Percentiles rank a stretch among this genome's conserved stretches.
Evolutionary conservation across 2,797 vertebrate genomes (phyloP).

Genomic region (Huso huso): DNA sequence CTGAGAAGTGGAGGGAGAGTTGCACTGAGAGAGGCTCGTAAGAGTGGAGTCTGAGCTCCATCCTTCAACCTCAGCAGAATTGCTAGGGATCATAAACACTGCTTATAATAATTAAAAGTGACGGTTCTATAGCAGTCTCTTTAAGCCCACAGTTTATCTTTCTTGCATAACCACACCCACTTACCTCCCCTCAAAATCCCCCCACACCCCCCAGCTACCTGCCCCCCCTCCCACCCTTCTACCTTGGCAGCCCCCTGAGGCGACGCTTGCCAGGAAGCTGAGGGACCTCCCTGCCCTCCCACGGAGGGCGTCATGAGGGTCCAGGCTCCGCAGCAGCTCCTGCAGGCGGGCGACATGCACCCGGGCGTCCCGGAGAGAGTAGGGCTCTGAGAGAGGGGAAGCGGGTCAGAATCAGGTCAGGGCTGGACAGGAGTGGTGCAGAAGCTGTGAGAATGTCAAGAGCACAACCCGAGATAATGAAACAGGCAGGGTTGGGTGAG

Average conservation of each 20-base stretch:
- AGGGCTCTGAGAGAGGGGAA: slow-evolving; percentile 51
- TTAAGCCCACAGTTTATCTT: not conserved
- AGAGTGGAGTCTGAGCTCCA: not conserved
- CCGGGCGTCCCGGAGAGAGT: slow-evolving; percentile 53
- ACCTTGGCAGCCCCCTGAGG: slow-evolving; percentile 46
- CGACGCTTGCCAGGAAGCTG: slow-evolving; percentile 54
- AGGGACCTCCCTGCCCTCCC: slow-evolving; percentile 61
- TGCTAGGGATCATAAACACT: not conserved
- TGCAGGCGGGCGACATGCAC: slow-evolving; percentile 61
- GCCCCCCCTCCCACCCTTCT: slow-evolving; percentile 21
- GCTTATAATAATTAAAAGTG: not conserved
- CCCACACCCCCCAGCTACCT: not conserved
- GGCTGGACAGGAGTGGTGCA: not conserved
- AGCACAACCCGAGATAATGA: not conserved
- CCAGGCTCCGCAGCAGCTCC: slow-evolving; percentile 57
- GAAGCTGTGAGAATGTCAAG: not conserved
- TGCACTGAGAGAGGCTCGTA: not conserved
- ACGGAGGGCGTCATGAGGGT: slow-evolving; percentile 57
- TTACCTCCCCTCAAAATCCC: not conserved
- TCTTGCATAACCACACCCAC: not conserved
- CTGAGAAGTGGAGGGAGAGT: slow-evolving; percentile 30
- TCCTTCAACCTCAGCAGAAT: not conserved
- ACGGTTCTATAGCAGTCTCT: not conserved
- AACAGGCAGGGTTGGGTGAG: no score
- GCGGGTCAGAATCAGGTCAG: not conserved